Conservation (phyloP, 1,140 invertebrate species). For the Nylanderia fulva region DNA sequence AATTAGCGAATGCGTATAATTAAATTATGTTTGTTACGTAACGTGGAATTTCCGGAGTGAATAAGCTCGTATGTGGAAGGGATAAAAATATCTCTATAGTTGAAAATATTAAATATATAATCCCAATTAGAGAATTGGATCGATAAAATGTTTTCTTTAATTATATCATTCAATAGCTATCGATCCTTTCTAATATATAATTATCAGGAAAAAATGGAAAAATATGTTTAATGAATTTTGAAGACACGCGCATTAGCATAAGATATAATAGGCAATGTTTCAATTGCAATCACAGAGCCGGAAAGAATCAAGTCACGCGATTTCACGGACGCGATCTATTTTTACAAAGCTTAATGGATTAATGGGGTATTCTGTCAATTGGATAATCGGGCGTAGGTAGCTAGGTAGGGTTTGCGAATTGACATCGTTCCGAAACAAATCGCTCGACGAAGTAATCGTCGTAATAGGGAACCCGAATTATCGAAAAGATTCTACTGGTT, state of each 20-base stretch:
- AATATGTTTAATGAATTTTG: neutral
- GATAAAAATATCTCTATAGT: neutral
- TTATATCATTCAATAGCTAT: neutral
- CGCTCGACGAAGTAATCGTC: constrained; percentile 30
- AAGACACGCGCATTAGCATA: neutral
- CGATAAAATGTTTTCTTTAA: neutral
- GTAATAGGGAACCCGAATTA: constrained; percentile 12
- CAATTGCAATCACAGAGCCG: constrained; percentile 36
- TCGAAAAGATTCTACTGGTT: constrained; percentile 12
- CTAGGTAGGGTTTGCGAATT: constrained; percentile 44
- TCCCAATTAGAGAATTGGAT: neutral
- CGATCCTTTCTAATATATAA: neutral
- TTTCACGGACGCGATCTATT: constrained; percentile 55
- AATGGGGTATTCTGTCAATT: constrained; percentile 48
- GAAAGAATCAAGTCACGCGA: constrained; percentile 52
- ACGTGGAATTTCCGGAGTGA: neutral
- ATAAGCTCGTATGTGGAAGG: neutral
- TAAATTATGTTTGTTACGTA: neutral
- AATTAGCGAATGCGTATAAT: neutral
- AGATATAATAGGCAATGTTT: neutral
- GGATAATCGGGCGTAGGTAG: constrained; percentile 49
- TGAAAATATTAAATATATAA: neutral
- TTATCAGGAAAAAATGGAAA: neutral
- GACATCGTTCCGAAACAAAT: constrained; percentile 42
- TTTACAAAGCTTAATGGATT: constrained; percentile 57